Base-by-base conservation (phyloP, 2,888 invertebrate species). In the Cybosia mesomella region DNA sequence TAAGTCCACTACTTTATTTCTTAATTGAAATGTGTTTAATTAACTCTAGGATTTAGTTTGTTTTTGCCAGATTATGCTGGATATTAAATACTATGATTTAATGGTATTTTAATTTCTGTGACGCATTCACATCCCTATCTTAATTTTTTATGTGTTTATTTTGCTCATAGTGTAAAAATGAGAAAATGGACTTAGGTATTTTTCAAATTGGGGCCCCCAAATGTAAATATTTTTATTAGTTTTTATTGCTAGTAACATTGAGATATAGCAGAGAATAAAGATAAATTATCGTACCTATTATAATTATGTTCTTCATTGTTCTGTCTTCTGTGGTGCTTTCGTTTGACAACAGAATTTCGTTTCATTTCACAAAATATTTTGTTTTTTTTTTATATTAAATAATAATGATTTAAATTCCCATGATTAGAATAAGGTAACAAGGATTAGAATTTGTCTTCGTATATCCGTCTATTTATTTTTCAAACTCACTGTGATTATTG, bases 301-400 rank as follows among this genome's bases (percentile, higher is more conserved):
- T 0, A 49, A 43, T 7, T 7, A 18, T 18, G 18, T 43, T 1
- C 18, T 15, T 43, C 7, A 5, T 32, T 7, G 4, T 32, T 78
- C 67, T 77, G 76, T 74, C 70, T 76, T 74, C 71, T 74, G 80
- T 74, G 67, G 68, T 62, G 13, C 64, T 67, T 72, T 39, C 39
- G 39, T 59, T 77, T 77, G 78, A 79, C 78, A 80, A 77, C 75
- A 64, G 60, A 59, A 67, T 59, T 67, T 18, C 79, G 81, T 69
- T 79, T 68, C 79, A 59, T 72, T 80, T 36, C 55, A 69, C 68
- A 5, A 59, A 61, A 61, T 13, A 54, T 32, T 10, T n/a, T 43
- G 3, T 21, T 7, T 24, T 18, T 24, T 18, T 15, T 24, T 0
- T 22, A 43, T 21, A 21, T 11, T 21, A 39, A 59, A 39, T 5